Conservation (phyloP, 2,888 invertebrate species). For the Ceramica pisi region DNA sequence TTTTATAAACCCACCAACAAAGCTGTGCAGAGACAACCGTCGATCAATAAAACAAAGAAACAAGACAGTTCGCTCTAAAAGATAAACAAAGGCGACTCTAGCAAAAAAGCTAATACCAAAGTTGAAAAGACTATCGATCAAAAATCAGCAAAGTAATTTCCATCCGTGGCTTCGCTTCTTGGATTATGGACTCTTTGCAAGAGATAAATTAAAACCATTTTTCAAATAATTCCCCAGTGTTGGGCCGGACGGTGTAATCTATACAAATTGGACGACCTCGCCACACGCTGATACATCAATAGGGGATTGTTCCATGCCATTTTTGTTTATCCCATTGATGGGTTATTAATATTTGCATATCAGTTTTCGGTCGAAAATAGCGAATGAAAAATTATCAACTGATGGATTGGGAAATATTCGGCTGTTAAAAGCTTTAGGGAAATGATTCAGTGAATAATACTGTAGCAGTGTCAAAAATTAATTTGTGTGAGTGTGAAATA, state of each 20-base stretch:
- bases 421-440: slow-evolving; percentile 35
- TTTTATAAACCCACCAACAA: slow-evolving; percentile 45
- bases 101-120: slow-evolving; percentile 56
- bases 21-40: slow-evolving; percentile 33
- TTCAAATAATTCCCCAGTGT: slow-evolving; percentile 76
- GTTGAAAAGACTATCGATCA: slow-evolving; percentile 61
- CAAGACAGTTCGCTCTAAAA: slow-evolving; percentile 50
- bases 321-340: slow-evolving; percentile 70
- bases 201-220: slow-evolving; percentile 82
- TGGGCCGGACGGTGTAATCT: slow-evolving; percentile 74
- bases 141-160: slow-evolving; percentile 59
- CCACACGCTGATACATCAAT: slow-evolving; percentile 73
- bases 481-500: background rate
- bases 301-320: slow-evolving; percentile 65
- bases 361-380: slow-evolving; percentile 55
- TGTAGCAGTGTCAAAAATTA: background rate
- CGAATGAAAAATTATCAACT: slow-evolving; percentile 54
- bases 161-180: slow-evolving; percentile 33
- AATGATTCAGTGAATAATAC: slow-evolving; percentile 31
- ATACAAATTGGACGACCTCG: slow-evolving; percentile 75
- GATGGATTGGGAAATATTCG: slow-evolving; percentile 50
- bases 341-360: slow-evolving; percentile 70
- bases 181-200: slow-evolving; percentile 52
- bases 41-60: slow-evolving; percentile 54
- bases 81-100: slow-evolving; percentile 48